Conservation (phyloP, 1,140 invertebrate species). For the Dendrolimus kikuchii region DNA sequence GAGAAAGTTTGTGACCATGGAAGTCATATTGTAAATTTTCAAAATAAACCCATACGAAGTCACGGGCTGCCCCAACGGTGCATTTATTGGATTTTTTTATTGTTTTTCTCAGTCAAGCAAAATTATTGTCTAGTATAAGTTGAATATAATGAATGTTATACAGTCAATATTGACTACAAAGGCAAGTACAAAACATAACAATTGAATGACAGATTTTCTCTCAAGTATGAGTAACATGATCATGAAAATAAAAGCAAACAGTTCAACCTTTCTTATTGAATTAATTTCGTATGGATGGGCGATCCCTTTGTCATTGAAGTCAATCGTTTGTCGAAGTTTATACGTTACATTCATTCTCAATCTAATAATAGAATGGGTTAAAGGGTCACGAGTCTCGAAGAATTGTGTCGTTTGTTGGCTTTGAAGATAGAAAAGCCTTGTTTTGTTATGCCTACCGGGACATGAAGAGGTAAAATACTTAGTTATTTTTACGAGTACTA, state of each 20-base stretch:
- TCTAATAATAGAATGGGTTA: constrained; percentile 39
- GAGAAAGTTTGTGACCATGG: too few relatives aligned
- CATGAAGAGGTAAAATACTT: constrained; percentile 19
- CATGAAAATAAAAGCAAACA: constrained; percentile 24
- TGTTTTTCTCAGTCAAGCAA: too few relatives aligned
- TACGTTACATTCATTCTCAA: constrained; percentile 43
- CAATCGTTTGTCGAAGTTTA: constrained; percentile 54
- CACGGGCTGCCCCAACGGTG: too few relatives aligned
- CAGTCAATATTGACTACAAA: too few relatives aligned
- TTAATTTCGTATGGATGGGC: constrained; percentile 38
- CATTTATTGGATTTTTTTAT: too few relatives aligned
- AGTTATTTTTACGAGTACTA: constrained; percentile 4
- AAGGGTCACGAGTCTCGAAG: constrained; percentile 27
- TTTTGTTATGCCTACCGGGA: constrained; percentile 26
- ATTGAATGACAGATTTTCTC: too few relatives aligned
- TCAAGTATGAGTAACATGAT: constrained; percentile 3
- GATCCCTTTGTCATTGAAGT: constrained; percentile 43
- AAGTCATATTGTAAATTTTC: too few relatives aligned
- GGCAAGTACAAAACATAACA: too few relatives aligned
- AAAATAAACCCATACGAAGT: too few relatives aligned
- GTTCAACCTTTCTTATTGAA: constrained; percentile 44
- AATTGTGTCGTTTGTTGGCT: constrained; percentile 9
- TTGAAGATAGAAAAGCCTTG: constrained; percentile 19
- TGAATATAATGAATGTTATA: too few relatives aligned
- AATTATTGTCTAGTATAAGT: too few relatives aligned